These are phyloP conservation scores for Drosophila erecta DNA, from an alignment of 1,140 invertebrate species.

Conservation along the genomic window DNA sequence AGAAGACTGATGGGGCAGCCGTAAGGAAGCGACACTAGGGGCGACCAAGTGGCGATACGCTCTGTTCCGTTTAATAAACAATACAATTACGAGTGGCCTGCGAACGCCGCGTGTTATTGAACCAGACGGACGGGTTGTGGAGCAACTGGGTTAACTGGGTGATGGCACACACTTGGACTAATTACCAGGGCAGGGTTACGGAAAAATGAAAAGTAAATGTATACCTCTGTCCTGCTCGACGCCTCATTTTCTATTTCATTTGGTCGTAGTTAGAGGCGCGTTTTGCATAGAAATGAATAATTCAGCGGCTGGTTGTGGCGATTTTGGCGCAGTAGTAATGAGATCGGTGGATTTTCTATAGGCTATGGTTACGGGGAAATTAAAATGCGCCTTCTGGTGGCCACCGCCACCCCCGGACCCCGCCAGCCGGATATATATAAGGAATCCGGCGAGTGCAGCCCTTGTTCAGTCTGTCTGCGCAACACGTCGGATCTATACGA, in stretches of 20 bases:
- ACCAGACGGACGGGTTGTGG: neutral
- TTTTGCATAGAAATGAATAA: slow-evolving; percentile 70
- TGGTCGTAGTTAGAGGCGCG: slow-evolving; percentile 25
- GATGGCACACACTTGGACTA: slow-evolving; percentile 62
- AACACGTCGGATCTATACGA: slow-evolving; percentile 60
- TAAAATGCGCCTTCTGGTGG: slow-evolving; percentile 56
- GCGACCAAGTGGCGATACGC: neutral
- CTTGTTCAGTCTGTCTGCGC: slow-evolving; percentile 72
- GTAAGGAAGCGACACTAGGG: neutral
- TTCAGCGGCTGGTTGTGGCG: slow-evolving; percentile 43
- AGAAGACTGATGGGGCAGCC: neutral
- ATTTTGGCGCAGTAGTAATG: slow-evolving; percentile 50
- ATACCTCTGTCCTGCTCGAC: slow-evolving; percentile 34
- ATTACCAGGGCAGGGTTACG: slow-evolving; percentile 52
- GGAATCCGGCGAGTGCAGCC: slow-evolving; percentile 38
- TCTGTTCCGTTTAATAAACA: neutral
- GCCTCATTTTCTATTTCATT: slow-evolving; percentile 54
- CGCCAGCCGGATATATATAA: slow-evolving; percentile 56
- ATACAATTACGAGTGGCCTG: too few species aligned
- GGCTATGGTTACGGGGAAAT: slow-evolving; percentile 50
- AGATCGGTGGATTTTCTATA: slow-evolving; percentile 39
- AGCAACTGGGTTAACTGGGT: slow-evolving; percentile 54
- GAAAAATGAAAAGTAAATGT: neutral
- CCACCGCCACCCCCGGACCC: slow-evolving; percentile 11
- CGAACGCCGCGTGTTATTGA: slow-evolving; percentile 27